These are phyloP conservation scores for Iguana delicatissima DNA, from an alignment of 2,797 vertebrate genomes.

Conservation along the genomic window DNA sequence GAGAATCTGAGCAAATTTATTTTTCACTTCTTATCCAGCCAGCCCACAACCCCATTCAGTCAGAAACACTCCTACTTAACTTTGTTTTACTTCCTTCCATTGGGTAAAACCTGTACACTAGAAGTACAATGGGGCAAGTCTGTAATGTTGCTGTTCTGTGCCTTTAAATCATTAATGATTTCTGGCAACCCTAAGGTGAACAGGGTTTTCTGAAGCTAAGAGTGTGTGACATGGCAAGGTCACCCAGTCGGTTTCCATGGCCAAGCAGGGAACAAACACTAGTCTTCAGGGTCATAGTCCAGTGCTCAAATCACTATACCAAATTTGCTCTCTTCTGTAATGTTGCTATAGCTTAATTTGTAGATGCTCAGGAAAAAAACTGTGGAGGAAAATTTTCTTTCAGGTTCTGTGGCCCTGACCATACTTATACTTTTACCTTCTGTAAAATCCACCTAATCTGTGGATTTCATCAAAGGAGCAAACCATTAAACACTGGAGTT, in stretches of 20 bases:
- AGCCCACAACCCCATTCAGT: background rate
- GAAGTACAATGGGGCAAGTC: constrained; percentile 2
- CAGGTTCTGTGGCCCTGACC: constrained; percentile 52
- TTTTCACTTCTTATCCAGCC: background rate
- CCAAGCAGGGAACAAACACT: too few relatives aligned
- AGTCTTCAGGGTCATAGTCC: too few relatives aligned
- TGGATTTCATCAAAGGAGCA: constrained; percentile 57
- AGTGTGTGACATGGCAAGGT: too few relatives aligned
- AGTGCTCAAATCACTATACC: too few relatives aligned
- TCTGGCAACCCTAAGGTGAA: too few relatives aligned
- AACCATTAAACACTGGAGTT: constrained; percentile 62
- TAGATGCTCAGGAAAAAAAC: constrained; percentile 30
- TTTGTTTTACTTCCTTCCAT: constrained; percentile 63
- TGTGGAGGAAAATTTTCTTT: constrained; percentile 53
- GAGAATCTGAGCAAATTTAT: background rate
- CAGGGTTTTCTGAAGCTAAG: too few relatives aligned
- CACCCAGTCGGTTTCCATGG: too few relatives aligned
- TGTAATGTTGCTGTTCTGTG: constrained; percentile 38
- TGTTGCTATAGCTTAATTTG: constrained; percentile 45
- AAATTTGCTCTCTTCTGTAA: background rate
- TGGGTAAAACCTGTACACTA: constrained; percentile 1
- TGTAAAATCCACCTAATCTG: constrained; percentile 49
- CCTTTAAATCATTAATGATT: too few relatives aligned
- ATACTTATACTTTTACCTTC: constrained; percentile 45
- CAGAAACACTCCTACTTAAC: constrained; percentile 50